These are phyloP conservation scores for Aurelia aurita DNA, from an alignment of 30 jellyfish, hydroid and myxozoan genomes.

Conservation along the genomic window DNA sequence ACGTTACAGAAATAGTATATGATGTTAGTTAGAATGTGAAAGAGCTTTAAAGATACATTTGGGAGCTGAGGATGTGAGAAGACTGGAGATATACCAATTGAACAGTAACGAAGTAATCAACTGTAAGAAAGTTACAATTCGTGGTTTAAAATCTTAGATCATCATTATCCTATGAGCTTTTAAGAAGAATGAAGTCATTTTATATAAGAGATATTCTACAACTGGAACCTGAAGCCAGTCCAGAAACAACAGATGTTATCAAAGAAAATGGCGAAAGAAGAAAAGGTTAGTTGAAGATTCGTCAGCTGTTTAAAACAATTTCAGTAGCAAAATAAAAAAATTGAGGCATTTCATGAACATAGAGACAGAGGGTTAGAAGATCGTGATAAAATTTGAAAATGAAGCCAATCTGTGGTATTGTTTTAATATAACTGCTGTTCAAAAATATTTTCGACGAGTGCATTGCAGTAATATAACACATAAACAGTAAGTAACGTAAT, in stretches of 20 bases:
- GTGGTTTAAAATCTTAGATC: too few species aligned
- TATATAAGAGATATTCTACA: constrained; percentile 40
- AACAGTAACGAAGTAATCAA: too few species aligned
- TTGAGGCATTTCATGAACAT: background rate
- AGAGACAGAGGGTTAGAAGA: too few species aligned
- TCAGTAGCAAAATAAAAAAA: background rate
- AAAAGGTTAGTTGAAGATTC: background rate
- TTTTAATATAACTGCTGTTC: background rate
- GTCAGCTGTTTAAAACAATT: background rate
- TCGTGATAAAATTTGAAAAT: too few species aligned
- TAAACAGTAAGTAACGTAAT: background rate
- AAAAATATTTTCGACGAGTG: background rate
- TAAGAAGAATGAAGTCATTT: constrained; percentile 44
- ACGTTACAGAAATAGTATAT: too few species aligned
- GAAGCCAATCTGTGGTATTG: too few species aligned
- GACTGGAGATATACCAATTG: too few species aligned
- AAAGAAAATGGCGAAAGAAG: too few species aligned
- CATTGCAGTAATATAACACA: background rate
- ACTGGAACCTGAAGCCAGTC: constrained; percentile 10
- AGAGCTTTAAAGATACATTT: too few species aligned
- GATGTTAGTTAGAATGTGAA: too few species aligned
- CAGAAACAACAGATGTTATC: background rate
- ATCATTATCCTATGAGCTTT: background rate
- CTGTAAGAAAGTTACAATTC: too few species aligned
- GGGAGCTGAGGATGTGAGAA: too few species aligned